These are phyloP conservation scores for Zaprionus camerounensis DNA, from an alignment of 1,140 invertebrate genomes.

Conservation along the genomic window DNA sequence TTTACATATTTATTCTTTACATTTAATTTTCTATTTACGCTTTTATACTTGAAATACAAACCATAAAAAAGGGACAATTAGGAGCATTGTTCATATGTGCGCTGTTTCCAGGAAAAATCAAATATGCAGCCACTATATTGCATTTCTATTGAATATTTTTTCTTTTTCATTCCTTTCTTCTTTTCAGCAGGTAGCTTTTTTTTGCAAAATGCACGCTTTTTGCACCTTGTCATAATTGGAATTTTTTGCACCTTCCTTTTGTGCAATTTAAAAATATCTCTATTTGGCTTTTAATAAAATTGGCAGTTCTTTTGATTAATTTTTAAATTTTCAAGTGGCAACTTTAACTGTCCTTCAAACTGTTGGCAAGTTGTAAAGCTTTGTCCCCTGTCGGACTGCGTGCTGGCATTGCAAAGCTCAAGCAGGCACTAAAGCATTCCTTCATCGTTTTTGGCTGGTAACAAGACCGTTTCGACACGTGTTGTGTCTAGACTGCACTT, in stretches of 20 bases:
- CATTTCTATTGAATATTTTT: too few relatives aligned
- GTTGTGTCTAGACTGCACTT: slow-evolving; percentile 3
- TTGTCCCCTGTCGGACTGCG: background rate
- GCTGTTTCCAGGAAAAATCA: too few relatives aligned
- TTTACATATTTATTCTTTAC: too few relatives aligned
- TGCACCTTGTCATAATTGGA: too few relatives aligned
- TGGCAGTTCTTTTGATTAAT: background rate
- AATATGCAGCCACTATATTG: too few relatives aligned
- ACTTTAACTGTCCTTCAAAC: background rate
- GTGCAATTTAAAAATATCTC: too few relatives aligned
- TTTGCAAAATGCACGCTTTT: too few relatives aligned
- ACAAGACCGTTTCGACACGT: background rate
- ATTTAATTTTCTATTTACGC: background rate
- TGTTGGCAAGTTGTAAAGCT: background rate
- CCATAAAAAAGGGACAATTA: too few relatives aligned
- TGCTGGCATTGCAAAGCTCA: background rate
- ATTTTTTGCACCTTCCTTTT: too few relatives aligned
- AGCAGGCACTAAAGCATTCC: background rate
- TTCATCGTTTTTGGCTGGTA: background rate
- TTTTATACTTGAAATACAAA: background rate
- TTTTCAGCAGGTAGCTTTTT: too few relatives aligned
- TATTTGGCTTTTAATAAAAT: background rate
- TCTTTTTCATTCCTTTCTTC: too few relatives aligned
- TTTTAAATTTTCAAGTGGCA: background rate
- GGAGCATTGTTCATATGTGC: too few relatives aligned